A percentile compares a stretch with the other conserved stretches of the same genome.
Conservation (phyloP, 2,888 invertebrate species). For the Strigamia transsilvanica region DNA sequence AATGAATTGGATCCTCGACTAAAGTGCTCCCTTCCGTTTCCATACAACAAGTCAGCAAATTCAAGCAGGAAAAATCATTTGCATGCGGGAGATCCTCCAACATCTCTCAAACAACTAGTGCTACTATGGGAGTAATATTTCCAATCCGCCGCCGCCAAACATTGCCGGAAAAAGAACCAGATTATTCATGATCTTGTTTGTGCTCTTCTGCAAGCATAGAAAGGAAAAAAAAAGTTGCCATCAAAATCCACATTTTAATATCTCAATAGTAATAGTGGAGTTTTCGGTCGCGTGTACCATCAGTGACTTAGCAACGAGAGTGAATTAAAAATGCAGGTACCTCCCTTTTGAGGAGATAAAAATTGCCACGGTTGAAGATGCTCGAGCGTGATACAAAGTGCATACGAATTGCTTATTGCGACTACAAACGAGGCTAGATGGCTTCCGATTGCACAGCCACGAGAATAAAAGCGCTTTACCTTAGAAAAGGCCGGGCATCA, state of each 20-base stretch:
- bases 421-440: constrained; percentile 35
- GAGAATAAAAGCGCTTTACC: constrained; percentile 23
- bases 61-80: constrained; percentile 10
- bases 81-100: constrained; percentile 14
- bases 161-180: not conserved
- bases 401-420: constrained; percentile 32
- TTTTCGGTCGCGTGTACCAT: too few species aligned
- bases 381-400: constrained; percentile 1
- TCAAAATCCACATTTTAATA: too few species aligned
- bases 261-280: too few species aligned
- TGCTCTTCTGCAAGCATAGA: not conserved
- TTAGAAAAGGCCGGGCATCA: not conserved
- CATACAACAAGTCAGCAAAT: constrained; percentile 24
- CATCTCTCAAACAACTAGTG: not conserved
- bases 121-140: constrained; percentile 22
- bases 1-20: constrained; percentile 36
- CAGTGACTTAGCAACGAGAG: constrained; percentile 1
- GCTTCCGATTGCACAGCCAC: constrained; percentile 21
- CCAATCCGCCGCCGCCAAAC: not conserved
- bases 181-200: constrained; percentile 40
- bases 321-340: constrained; percentile 24
- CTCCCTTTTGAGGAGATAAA: constrained; percentile 7
- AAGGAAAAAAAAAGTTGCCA: too few species aligned
- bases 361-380: constrained; percentile 23
- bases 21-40: constrained; percentile 35